These are phyloP conservation scores for Scopus umbretta DNA, from an alignment of 2,113 vertebrate genomes.

Conservation along the genomic window DNA sequence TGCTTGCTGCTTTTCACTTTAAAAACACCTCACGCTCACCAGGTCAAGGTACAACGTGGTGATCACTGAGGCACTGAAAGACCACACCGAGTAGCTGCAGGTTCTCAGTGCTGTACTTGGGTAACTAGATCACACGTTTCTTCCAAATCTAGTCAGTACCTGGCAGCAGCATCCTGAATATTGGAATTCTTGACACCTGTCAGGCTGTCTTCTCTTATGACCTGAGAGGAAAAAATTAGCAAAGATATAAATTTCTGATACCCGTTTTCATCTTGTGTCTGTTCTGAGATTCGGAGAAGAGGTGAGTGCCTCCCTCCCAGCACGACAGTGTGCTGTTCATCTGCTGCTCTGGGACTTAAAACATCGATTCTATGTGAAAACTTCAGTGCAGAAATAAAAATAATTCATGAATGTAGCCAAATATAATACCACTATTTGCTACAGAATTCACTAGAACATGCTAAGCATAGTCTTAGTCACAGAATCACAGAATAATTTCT, in stretches of 20 bases:
- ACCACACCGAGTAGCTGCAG: neutral
- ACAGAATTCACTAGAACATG: neutral
- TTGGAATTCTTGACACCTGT: slow-evolving; percentile 77
- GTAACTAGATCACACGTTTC: fast-evolving
- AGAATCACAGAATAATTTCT: neutral
- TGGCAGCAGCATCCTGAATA: slow-evolving; percentile 76
- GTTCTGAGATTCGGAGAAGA: neutral
- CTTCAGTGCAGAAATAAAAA: neutral
- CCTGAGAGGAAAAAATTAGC: slow-evolving; percentile 67
- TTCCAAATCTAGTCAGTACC: slow-evolving; percentile 67
- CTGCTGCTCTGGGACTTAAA: neutral
- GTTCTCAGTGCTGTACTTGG: neutral
- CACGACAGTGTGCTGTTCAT: neutral
- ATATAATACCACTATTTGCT: neutral
- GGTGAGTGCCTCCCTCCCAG: neutral
- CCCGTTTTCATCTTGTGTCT: neutral
- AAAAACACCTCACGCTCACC: neutral
- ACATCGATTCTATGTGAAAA: neutral
- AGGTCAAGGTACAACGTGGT: neutral
- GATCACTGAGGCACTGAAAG: neutral
- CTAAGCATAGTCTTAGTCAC: neutral
- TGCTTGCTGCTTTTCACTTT: neutral
- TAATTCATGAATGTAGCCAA: neutral
- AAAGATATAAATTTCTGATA: neutral
- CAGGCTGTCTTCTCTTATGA: slow-evolving; percentile 72